Evolutionary conservation across 2,888 invertebrate genomes (phyloP), one percentile per base, ranked within the genome.

Genomic region (Plutella xylostella): DNA sequence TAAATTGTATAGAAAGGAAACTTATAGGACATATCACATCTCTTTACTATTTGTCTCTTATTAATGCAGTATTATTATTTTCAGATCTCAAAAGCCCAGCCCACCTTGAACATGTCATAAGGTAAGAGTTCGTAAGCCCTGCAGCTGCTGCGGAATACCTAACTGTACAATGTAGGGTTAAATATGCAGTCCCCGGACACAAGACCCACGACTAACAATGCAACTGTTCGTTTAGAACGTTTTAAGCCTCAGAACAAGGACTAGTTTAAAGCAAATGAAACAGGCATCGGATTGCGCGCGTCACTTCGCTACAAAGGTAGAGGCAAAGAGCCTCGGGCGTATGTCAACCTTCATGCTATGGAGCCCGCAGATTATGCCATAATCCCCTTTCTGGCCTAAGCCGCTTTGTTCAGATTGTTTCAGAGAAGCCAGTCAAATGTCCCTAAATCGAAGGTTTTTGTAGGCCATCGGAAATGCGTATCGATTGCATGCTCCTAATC

Each of bases 331-430:
- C 33, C 63, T 57, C 60, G 66, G 68, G 72, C 75, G 71, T 73
- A 72, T 74, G 79, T 80, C 80, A 79, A 72, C 72, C 73, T 68
- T 69, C 69, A 64, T 64, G 59, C 60, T 66, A 65, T n/a, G n/a
- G n/a, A n/a, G n/a, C n/a, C n/a, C n/a, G n/a, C 73, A 78, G 79
- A 80, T 80, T 79, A 80, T 71, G 57, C 64, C 58, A 60, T 79
- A 78, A 80, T 77, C 78, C 74, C 71, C 69, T 74, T 76, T 74
- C 70, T 68, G 60, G 62, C 57, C 67, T 79, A 72, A 80, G 78
- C 79, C 68, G 72, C 75, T 78, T 79, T 74, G 74, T 67, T 63
- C 68, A 69, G 70, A 69, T 68, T 65, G 67, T 68, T 63, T 63
- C 68, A 55, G 58, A 61, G 69, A 72, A 68, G 69, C 71, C 73